A percentile compares a stretch with the other conserved stretches of the same genome.
Evolutionary conservation across 1,140 invertebrate genomes (phyloP).

Genomic region (Rhopalosiphum padi): DNA sequence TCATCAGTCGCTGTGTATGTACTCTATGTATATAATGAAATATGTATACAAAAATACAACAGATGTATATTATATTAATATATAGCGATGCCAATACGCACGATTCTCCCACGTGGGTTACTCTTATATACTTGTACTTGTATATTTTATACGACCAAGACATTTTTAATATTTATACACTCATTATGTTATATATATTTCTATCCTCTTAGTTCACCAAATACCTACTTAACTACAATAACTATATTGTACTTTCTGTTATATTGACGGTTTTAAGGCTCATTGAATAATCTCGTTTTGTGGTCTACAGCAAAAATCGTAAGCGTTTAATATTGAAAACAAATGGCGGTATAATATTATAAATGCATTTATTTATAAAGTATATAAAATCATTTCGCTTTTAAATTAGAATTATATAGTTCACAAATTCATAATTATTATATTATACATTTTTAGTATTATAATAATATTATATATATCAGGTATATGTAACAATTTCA

Average conservation of each 20-base stretch:
- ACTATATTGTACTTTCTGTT: not conserved
- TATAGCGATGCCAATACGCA: not conserved
- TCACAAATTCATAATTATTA: not conserved
- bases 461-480: not conserved
- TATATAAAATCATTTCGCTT: not conserved
- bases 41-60: not conserved
- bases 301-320: not conserved
- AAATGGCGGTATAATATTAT: not conserved
- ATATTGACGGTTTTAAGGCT: not conserved
- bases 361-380: not conserved
- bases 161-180: not conserved
- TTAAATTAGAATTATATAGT: constrained; percentile 6
- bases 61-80: not conserved
- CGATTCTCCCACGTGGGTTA: not conserved
- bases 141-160: not conserved
- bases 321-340: not conserved
- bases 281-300: not conserved
- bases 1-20: not conserved
- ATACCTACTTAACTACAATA: not conserved
- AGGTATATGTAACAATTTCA: constrained; percentile 1
- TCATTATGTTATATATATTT: not conserved
- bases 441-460: not conserved
- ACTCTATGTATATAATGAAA: not conserved
- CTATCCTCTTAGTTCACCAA: not conserved
- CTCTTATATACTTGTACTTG: not conserved